Evolutionary conservation across 2,797 vertebrate species (phyloP), one percentile per base, ranked within the genome.

Genomic region (Artibeus jamaicensis): DNA sequence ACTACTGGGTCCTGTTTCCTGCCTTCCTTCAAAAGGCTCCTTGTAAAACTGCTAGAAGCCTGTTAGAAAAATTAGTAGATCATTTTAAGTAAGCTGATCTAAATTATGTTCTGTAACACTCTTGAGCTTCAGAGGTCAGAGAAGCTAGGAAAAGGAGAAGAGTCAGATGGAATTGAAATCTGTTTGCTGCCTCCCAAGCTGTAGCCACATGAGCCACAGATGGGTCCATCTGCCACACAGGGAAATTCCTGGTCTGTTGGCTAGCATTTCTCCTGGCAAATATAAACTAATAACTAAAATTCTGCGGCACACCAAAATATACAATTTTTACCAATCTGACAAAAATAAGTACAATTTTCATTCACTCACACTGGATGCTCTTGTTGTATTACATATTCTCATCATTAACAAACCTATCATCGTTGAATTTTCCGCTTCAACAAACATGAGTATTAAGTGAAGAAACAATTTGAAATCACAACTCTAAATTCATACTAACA

Each of bases 131-230:
- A 86, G 74, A 91, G 37, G 87, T 57, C 73, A 95, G 89, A 42
- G 79, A 95, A 93, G 73, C 18, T 71, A 73, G 62, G 57, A 39
- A 86, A 93, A 15, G 53, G 57, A 95, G 46, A 90, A 37, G 34
- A 95, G 76, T 97, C 86, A 97, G 86, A 97, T 83, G 81, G 77
- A 91, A 91, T 34, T 46, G 78, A 76, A 96, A 90, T 96, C 73
- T 95, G 67, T 89, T 90, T 92, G 50, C 32, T 86, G 34, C 34
- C 86, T 95, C 62, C 57, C 81, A 94, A 91, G 62, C 55, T 86
- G 73, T 57, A 95, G 78, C 50, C 76, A 77, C 37, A 93, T 65
- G 55, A 89, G 67, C 5, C 50, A 89, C 89, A 97, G 68, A 96
- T 9, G 37, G 77, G 37, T 84, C 93, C 73, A 88, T 94, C 85